These are phyloP conservation scores for Aleadryas rufinucha DNA, from an alignment of 2,113 vertebrate genomes.

Conservation along the genomic window DNA sequence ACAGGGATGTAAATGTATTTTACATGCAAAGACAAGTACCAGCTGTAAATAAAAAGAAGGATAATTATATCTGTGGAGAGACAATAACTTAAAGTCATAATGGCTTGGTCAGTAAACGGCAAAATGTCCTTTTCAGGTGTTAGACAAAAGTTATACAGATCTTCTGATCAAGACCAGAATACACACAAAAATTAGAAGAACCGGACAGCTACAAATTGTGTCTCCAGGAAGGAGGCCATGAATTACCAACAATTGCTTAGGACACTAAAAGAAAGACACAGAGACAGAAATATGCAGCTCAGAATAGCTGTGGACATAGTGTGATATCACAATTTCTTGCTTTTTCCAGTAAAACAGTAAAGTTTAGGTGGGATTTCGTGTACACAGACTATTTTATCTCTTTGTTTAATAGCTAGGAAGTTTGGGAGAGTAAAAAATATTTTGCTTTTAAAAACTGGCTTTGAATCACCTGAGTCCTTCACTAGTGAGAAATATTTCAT, in stretches of 20 bases:
- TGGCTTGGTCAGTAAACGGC: background rate
- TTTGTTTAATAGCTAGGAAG: background rate
- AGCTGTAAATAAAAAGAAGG: background rate
- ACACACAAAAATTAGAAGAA: background rate
- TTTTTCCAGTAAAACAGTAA: background rate
- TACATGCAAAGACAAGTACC: background rate
- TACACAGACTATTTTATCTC: background rate
- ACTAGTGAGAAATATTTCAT: constrained; percentile 7
- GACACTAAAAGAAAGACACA: background rate
- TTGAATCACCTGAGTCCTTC: background rate
- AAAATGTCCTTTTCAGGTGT: background rate
- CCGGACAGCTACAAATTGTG: background rate
- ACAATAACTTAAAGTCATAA: background rate
- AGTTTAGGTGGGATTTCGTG: background rate
- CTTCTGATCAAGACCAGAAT: background rate
- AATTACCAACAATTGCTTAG: background rate
- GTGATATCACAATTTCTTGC: background rate
- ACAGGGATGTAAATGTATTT: background rate
- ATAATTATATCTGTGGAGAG: background rate
- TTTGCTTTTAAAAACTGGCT: background rate
- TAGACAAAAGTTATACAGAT: background rate
- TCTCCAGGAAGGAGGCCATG: background rate
- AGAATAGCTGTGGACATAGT: background rate
- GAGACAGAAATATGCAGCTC: background rate
- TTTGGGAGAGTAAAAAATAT: background rate